These are phyloP conservation scores for Rhamphomyia laevipes DNA, from an alignment of 2,888 invertebrate species.

Conservation along the genomic window DNA sequence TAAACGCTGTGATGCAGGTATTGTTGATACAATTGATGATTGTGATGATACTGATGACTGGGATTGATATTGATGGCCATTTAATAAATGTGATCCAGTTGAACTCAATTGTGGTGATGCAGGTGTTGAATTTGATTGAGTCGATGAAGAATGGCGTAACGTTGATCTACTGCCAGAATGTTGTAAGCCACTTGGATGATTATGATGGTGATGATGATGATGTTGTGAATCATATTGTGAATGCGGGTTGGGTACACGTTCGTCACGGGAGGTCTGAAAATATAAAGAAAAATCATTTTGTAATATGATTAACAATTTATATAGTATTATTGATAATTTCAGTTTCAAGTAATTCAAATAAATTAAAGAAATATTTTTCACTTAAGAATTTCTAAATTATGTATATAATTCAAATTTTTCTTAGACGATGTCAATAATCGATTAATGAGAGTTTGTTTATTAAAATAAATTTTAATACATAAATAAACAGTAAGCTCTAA, in stretches of 20 bases:
- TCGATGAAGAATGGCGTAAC: conserved; percentile 34
- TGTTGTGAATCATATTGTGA: conserved; percentile 26
- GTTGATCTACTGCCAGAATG: conserved; percentile 32
- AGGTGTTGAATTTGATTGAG: conserved; percentile 34
- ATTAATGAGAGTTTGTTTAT: too few relatives aligned
- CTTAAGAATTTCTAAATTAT: too few relatives aligned
- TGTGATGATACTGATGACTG: conserved; percentile 32
- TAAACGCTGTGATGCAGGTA: conserved; percentile 42
- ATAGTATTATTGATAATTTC: too few relatives aligned
- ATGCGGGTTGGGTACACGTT: conserved; percentile 36
- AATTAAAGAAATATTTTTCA: too few relatives aligned
- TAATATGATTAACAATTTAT: too few relatives aligned
- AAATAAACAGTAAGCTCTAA: too few relatives aligned
- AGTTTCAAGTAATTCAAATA: too few relatives aligned
- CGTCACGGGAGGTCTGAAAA: conserved; percentile 39
- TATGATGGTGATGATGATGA: conserved; percentile 9
- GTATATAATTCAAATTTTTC: too few relatives aligned
- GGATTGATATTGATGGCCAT: conserved; percentile 38
- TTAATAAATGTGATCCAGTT: conserved; percentile 29
- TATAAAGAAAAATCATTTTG: neutral
- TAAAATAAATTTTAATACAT: too few relatives aligned
- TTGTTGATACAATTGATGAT: conserved; percentile 19
- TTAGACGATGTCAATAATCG: too few relatives aligned
- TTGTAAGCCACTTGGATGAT: conserved; percentile 20
- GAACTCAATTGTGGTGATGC: conserved; percentile 37